Conservation (phyloP, 2,888 invertebrate species). For the Eupithecia exiguata region DNA sequence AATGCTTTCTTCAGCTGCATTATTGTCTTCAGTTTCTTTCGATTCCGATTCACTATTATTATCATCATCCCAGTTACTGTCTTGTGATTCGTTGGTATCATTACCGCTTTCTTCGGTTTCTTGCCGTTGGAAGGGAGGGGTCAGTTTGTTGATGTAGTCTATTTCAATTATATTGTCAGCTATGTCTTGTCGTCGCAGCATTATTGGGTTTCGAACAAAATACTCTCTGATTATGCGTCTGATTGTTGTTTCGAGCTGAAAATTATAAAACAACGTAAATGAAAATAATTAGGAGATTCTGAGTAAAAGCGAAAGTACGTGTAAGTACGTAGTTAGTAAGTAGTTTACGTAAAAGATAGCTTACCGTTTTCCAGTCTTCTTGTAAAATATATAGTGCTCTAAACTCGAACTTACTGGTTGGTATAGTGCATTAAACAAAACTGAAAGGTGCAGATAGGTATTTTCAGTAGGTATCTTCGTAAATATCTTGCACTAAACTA, state of each 20-base stretch:
- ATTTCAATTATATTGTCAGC: slow-evolving; percentile 63
- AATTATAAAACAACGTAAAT: neutral
- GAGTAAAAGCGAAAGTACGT: neutral
- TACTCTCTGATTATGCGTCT: slow-evolving; percentile 42
- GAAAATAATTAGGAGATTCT: neutral
- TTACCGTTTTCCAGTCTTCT: neutral
- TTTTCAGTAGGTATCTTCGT: no score
- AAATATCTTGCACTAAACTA: neutral
- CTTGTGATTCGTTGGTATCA: slow-evolving; percentile 47
- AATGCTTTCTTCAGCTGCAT: slow-evolving; percentile 58
- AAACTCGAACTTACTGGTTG: neutral
- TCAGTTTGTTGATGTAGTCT: slow-evolving; percentile 53
- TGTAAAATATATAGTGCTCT: neutral
- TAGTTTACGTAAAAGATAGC: neutral
- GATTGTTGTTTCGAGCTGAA: slow-evolving; percentile 36
- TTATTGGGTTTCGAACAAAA: slow-evolving; percentile 29
- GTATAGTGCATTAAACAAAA: neutral
- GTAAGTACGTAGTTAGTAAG: no score
- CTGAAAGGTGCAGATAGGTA: neutral
- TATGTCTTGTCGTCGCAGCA: slow-evolving; percentile 54
- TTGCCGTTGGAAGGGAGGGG: slow-evolving; percentile 62
- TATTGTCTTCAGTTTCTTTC: slow-evolving; percentile 41
- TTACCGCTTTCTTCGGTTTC: slow-evolving; percentile 53
- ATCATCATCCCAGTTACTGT: slow-evolving; percentile 41
- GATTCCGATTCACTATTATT: slow-evolving; percentile 30